These are phyloP conservation scores for Littorina saxatilis DNA, from an alignment of 1,140 invertebrate genomes.

Conservation along the genomic window DNA sequence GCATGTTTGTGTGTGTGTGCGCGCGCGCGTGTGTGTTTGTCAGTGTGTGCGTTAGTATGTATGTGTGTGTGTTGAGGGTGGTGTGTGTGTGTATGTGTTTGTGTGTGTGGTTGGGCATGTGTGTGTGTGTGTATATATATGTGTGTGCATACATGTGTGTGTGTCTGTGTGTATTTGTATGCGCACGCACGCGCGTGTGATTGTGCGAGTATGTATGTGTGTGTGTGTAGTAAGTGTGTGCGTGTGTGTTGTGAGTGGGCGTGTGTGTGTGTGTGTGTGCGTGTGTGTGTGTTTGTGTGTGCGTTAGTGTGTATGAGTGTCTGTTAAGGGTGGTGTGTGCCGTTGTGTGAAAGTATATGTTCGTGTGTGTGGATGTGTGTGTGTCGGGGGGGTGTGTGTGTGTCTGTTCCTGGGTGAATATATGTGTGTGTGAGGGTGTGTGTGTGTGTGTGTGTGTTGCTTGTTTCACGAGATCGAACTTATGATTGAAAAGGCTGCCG, in stretches of 20 bases:
- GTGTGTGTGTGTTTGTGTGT: neutral
- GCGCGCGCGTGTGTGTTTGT: slow-evolving; percentile 1
- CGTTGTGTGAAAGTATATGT: neutral
- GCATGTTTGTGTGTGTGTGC: neutral
- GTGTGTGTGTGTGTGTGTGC: neutral
- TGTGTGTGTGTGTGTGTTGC: too few species aligned
- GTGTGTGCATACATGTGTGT: neutral
- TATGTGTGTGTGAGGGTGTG: too few species aligned
- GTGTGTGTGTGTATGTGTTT: slow-evolving; percentile 7
- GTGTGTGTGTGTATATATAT: neutral
- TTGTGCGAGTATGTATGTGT: neutral
- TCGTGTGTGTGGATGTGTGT: too few species aligned
- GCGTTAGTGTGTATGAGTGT: neutral
- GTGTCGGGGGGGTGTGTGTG: too few species aligned
- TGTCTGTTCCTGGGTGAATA: neutral
- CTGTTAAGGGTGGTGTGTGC: slow-evolving; percentile 19
- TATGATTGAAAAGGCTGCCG: too few species aligned
- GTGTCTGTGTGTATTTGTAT: neutral
- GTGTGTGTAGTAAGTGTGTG: neutral
- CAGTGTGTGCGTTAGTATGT: too few species aligned
- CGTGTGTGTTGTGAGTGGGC: slow-evolving; percentile 5
- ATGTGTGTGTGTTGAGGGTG: neutral
- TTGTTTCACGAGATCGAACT: too few species aligned
- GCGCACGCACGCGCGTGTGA: neutral
- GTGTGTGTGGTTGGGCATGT: neutral